Conservation (phyloP, 2,888 invertebrate species). For the Malacosoma neustria region DNA sequence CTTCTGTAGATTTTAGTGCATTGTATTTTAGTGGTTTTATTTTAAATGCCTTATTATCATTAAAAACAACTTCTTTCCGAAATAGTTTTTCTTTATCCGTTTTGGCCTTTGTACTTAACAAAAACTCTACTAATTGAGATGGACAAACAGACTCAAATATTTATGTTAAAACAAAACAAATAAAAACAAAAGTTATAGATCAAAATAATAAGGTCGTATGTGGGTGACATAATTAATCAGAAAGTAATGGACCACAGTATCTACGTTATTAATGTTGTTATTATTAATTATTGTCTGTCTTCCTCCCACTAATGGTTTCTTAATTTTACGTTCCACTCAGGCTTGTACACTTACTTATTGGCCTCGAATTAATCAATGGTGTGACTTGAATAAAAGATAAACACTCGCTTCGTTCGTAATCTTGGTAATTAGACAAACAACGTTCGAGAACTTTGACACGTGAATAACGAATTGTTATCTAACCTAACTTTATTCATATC, state of each 20-base stretch:
- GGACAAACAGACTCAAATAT: too few relatives aligned
- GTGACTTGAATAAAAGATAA: conserved; percentile 23
- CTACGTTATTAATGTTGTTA: conserved; percentile 31
- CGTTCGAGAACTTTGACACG: background rate
- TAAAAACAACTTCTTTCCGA: too few relatives aligned
- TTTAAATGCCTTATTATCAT: too few relatives aligned
- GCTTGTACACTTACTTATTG: conserved; percentile 21
- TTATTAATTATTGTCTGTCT: conserved; percentile 17
- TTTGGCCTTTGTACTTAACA: too few relatives aligned
- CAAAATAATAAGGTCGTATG: conserved; percentile 20
- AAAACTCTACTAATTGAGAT: too few relatives aligned
- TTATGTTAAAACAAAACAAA: background rate
- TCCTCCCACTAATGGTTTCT: conserved; percentile 9
- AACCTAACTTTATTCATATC: too few relatives aligned
- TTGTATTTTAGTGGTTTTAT: too few relatives aligned
- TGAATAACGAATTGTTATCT: background rate
- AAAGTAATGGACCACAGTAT: conserved; percentile 25
- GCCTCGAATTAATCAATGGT: conserved; percentile 21
- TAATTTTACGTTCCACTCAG: conserved; percentile 10
- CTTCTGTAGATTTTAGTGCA: too few relatives aligned
- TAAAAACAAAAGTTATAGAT: conserved; percentile 1
- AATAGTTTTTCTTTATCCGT: too few relatives aligned
- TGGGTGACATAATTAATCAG: conserved; percentile 35
- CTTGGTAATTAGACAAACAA: background rate
- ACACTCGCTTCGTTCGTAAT: conserved; percentile 7